Evolutionary conservation across 2,888 invertebrate genomes (phyloP), one percentile per base, ranked within the genome.

Genomic region (Acleris sparsana): DNA sequence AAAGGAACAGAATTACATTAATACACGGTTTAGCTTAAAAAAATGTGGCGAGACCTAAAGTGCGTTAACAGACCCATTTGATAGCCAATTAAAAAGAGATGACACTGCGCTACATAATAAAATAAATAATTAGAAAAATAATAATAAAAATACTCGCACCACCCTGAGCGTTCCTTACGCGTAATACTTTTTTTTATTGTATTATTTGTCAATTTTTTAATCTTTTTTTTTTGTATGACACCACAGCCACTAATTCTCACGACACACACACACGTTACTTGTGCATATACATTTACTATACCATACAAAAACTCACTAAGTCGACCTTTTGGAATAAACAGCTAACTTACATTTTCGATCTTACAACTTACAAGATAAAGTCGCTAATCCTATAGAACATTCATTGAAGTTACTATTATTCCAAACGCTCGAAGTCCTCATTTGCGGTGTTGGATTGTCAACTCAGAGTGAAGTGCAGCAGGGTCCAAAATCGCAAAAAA

Each of bases 181-280:
- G 85, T 87, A 90, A 87, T 86, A 88, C 85, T 89, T 89, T 90
- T 89, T 65, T 88, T 86, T 84, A 86, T 84, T 79, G 82, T 85
- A 88, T 89, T 91, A 90, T 89, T 89, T 91, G 91, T 91, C 90
- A 84, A 84, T 80, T 88, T 91, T 90, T 89, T 84, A 74, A 72
- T 80, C 83, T 88, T 85, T 84, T 86, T 84, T 86, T 78, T 86
- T 79, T 80, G 80, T 87, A 91, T 91, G 91, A 89, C 91, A 91
- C 90, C 85, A 86, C 80, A 83, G 91, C 92, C 92, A 88, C 82
- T 80, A 82, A 79, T 73, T 73, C 73, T 80, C 78, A 82, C 78
- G 79, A 82, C 83, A 84, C 81, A 81, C 84, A 79, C 80, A 77
- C 81, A 72, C 65, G 72, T 75, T 72, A 73, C 72, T 72, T 68